phyloP scores from a whole-genome alignment of 1,140 invertebrate species.

The Drosophila saltans region DNA sequence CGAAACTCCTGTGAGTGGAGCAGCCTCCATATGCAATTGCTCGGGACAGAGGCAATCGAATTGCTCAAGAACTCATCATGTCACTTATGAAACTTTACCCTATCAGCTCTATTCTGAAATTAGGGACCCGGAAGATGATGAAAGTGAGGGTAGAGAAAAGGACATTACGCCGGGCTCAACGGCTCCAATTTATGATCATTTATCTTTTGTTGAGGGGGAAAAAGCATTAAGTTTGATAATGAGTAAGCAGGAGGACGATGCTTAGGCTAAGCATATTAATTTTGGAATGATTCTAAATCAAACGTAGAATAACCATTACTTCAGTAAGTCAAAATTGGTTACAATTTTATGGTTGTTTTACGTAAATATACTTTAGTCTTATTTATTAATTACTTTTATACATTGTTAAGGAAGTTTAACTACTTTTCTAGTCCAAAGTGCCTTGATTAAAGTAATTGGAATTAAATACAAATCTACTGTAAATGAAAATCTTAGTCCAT shows the following conservation, averaged over 20 bases:
- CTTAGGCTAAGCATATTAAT: slow-evolving; percentile 4
- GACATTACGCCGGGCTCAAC: slow-evolving; percentile 21
- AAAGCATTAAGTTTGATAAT: slow-evolving; percentile 3
- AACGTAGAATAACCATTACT: too few species aligned
- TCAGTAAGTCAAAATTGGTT: too few species aligned
- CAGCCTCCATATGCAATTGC: slow-evolving; percentile 71
- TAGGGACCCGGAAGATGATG: slow-evolving; percentile 39
- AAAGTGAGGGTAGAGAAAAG: neutral
- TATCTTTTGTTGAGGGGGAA: slow-evolving; percentile 46
- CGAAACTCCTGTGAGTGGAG: slow-evolving; percentile 70
- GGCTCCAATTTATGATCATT: slow-evolving; percentile 66
- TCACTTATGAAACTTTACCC: slow-evolving; percentile 70
- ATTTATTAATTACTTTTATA: too few species aligned
- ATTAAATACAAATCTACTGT: too few species aligned
- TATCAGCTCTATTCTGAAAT: slow-evolving; percentile 75
- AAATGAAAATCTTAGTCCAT: too few species aligned
- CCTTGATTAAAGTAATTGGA: too few species aligned
- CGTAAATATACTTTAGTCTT: too few species aligned
- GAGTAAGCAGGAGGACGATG: slow-evolving; percentile 23
- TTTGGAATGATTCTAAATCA: too few species aligned
- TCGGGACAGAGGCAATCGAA: slow-evolving; percentile 44
- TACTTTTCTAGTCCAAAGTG: too few species aligned
- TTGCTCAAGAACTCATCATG: slow-evolving; percentile 62
- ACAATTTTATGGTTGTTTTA: too few species aligned
- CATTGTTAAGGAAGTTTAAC: too few species aligned